Base-by-base conservation (phyloP, 2,113 vertebrate species). In the Leptocoma aspasia region DNA sequence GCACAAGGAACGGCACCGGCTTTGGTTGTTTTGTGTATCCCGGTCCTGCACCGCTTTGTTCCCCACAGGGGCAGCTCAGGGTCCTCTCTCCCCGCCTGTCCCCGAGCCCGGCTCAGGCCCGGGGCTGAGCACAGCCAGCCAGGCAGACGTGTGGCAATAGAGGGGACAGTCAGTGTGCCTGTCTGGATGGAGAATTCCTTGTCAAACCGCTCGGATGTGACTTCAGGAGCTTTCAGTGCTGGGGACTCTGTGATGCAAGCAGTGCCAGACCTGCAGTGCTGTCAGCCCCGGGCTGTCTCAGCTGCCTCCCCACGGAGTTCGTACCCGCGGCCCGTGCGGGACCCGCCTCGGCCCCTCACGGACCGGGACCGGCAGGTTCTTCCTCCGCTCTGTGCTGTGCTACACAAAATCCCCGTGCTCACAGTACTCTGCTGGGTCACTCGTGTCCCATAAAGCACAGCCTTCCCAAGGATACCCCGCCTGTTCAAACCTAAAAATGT, bases 21-120 rank as follows among this genome's bases (percentile, higher is more conserved):
- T 56, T 18, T 9, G 57, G 0, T 0, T 7, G 28, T 7, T 20
- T 1, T 3, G 60, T 17, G 2, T 22, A 4, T 4, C 3, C 7
- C 52, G 8, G 1, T 1, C 23, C 3, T 2, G 45, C 12, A 0
- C 5, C 16, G 57, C 42, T 79, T 10, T 56, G 44, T 24, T 77
- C 44, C 17, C 57, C 37, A 3, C 4, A 47, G 49, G 5, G 14
- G 50, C 49, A 1, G 4, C 2, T 31, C 16, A 1, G 26, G 10
- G 11, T 20, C 18, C 41, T 16, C 45, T 31, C 20, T 45, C 28
- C 37, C 33, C 0, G 6, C 11, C 28, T 1, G 1, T 11, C 11
- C 4, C 35, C 1, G 50, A 19, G 69, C 0, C 56, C 0, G 60
- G 27, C 19, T 52, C 21, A 0, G 71, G 9, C 15, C 0, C 0